A percentile compares a stretch with the other conserved stretches of the same genome.
Conservation (phyloP, 2,888 invertebrate species). For the Rhingia rostrata region DNA sequence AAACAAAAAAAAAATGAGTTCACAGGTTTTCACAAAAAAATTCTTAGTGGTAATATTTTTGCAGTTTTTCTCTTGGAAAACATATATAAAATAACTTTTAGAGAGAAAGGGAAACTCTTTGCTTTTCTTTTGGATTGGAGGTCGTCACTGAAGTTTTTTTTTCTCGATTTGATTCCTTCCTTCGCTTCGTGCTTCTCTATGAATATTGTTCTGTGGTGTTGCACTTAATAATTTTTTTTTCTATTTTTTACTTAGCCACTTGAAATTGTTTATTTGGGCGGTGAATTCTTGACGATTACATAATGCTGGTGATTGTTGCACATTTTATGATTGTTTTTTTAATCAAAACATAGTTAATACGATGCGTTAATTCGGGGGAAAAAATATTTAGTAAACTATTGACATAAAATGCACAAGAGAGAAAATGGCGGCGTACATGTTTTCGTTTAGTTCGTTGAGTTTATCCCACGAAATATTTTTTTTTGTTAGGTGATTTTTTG, state of each 20-base stretch:
- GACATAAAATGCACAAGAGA: conserved; percentile 79
- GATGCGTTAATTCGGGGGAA: conserved; percentile 61
- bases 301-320: conserved; percentile 75
- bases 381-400: conserved; percentile 77
- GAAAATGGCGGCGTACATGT: conserved; percentile 79
- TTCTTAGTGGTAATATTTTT: conserved; percentile 45
- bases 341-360: conserved; percentile 73
- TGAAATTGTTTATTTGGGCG: conserved; percentile 63
- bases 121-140: conserved; percentile 73
- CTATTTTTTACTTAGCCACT: conserved; percentile 47
- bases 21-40: conserved; percentile 66
- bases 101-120: conserved; percentile 66
- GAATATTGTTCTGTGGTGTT: conserved; percentile 67
- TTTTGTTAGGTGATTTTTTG: conserved; percentile 28
- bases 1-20: conserved; percentile 47
- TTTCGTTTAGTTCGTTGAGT: conserved; percentile 76
- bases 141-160: conserved; percentile 69
- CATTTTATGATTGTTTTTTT: conserved; percentile 75
- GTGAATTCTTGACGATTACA: conserved; percentile 75
- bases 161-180: conserved; percentile 59
- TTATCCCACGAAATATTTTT: conserved; percentile 74
- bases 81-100: conserved; percentile 42
- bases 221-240: conserved; percentile 42
- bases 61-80: conserved; percentile 66
- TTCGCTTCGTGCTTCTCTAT: conserved; percentile 62